These are phyloP conservation scores for Steinernema hermaphroditum DNA, from an alignment of 2,888 invertebrate genomes.

Conservation along the genomic window DNA sequence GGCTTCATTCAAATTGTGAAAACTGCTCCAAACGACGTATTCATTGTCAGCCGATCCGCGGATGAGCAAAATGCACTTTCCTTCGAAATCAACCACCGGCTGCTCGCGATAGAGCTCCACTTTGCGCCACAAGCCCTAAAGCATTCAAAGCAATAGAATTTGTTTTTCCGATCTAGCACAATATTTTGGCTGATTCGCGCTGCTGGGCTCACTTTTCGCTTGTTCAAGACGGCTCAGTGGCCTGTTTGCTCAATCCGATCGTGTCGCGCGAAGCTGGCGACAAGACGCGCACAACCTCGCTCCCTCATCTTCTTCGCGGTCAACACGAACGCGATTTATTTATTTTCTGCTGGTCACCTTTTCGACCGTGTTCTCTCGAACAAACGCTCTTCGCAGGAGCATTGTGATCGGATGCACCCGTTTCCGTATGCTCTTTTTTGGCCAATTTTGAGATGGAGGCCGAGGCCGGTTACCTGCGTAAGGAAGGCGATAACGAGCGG, in stretches of 20 bases:
- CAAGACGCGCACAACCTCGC: background rate
- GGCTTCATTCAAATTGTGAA: slow-evolving; percentile 37
- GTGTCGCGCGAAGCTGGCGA: slow-evolving; percentile 3
- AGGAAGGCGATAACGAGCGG: slow-evolving; percentile 10
- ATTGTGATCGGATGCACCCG: background rate
- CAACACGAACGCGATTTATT: background rate
- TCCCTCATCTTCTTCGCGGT: background rate
- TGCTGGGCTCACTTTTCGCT: background rate
- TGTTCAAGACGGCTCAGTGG: background rate
- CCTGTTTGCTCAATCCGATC: slow-evolving; percentile 10
- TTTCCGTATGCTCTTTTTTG: background rate
- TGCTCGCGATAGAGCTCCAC: slow-evolving; percentile 49
- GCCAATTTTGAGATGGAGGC: background rate
- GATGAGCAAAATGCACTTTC: slow-evolving; percentile 29
- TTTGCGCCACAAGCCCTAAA: slow-evolving; percentile 47
- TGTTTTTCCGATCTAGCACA: background rate
- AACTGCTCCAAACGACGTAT: slow-evolving; percentile 43
- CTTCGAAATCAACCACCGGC: slow-evolving; percentile 37
- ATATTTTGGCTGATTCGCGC: background rate
- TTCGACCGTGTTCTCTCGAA: background rate
- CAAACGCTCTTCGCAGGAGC: background rate
- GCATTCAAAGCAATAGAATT: background rate
- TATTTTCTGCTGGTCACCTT: background rate
- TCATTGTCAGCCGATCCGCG: slow-evolving; percentile 6
- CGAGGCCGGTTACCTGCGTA: background rate